Conservation (phyloP, 2,888 invertebrate genomes). For the Leucophenga montana region DNA sequence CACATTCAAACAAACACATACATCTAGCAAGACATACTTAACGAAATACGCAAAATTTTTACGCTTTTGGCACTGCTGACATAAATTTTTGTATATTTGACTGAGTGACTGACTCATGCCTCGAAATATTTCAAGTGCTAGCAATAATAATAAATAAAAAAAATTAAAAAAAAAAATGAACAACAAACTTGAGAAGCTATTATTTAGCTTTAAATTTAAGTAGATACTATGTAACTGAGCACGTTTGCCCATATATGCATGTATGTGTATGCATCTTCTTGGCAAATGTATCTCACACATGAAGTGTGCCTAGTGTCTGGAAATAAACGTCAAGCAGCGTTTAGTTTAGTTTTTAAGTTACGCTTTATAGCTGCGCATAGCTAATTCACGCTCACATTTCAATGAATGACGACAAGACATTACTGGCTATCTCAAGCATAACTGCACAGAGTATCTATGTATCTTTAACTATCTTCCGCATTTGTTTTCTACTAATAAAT, state of each 20-base stretch:
- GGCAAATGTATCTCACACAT: slow-evolving; percentile 49
- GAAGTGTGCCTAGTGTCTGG: slow-evolving; percentile 64
- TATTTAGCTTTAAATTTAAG: neutral
- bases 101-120: slow-evolving; percentile 53
- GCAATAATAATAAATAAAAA: slow-evolving; percentile 33
- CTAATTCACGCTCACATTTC: slow-evolving; percentile 16
- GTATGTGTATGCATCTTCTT: slow-evolving; percentile 18
- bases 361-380: slow-evolving; percentile 11
- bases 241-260: slow-evolving; percentile 29
- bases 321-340: slow-evolving; percentile 56
- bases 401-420: neutral
- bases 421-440: slow-evolving; percentile 50
- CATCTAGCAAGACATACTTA: neutral
- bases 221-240: slow-evolving; percentile 33
- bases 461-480: slow-evolving; percentile 7
- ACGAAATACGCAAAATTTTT: slow-evolving; percentile 40
- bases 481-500: neutral
- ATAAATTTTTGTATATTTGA: slow-evolving; percentile 47
- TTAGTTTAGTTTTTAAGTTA: slow-evolving; percentile 45
- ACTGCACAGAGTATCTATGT: slow-evolving; percentile 52
- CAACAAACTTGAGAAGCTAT: slow-evolving; percentile 13
- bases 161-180: slow-evolving; percentile 17
- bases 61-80: slow-evolving; percentile 65
- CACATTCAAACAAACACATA: neutral
- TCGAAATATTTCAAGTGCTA: slow-evolving; percentile 9